These are phyloP conservation scores for Chymomyza amoena DNA, from an alignment of 2,888 invertebrate genomes.

Conservation along the genomic window DNA sequence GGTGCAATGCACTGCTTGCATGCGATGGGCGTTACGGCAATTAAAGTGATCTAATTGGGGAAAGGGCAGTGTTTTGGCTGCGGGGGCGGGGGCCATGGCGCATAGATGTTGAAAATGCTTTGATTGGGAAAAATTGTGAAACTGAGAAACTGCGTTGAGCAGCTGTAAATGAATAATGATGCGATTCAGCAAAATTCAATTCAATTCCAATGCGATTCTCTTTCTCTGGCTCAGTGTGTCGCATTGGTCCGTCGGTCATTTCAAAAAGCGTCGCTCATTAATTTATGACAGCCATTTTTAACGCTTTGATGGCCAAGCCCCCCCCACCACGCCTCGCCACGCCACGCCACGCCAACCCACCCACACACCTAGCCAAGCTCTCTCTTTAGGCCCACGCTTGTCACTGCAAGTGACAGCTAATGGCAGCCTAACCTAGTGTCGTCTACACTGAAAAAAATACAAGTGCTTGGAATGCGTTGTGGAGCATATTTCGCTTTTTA, in stretches of 20 bases:
- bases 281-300: conserved; percentile 75
- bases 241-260: conserved; percentile 46
- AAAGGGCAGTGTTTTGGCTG: not conserved
- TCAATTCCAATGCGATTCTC: conserved; percentile 54
- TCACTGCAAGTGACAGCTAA: conserved; percentile 57
- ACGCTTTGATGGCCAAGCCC: conserved; percentile 64
- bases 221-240: not conserved
- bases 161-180: conserved; percentile 72
- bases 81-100: not conserved
- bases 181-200: conserved; percentile 73
- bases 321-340: too few species aligned
- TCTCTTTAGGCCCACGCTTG: not conserved
- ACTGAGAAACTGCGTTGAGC: conserved; percentile 28
- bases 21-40: conserved; percentile 22
- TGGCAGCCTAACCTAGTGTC: conserved; percentile 20
- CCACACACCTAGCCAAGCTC: not conserved
- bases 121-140: not conserved
- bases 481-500: too few species aligned
- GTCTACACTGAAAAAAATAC: conserved; percentile 1
- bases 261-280: conserved; percentile 63
- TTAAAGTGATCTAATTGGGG: conserved; percentile 29
- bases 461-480: not conserved
- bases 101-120: not conserved
- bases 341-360: not conserved
- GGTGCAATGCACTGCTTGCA: conserved; percentile 42